Base-by-base conservation (phyloP, 2,797 vertebrate species). In the Eutrigla gurnardus region DNA sequence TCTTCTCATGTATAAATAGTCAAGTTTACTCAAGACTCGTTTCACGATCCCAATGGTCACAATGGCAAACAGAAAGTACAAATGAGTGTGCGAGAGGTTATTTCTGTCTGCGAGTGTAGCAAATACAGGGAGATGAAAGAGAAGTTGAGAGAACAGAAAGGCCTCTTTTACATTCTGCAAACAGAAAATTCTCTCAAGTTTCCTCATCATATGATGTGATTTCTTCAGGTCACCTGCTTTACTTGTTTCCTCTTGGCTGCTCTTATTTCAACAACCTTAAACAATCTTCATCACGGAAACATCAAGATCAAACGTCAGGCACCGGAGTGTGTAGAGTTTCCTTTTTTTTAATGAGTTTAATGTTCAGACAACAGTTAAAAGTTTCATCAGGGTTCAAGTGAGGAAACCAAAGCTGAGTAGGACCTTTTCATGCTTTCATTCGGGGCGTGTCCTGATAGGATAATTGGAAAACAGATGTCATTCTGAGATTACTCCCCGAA, bases 11-110 rank as follows among this genome's bases (percentile, higher is more conserved):
- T 60, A 35, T 40, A 36, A 60, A 78, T 6, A 70, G 13, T 39
- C 3, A 2, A 40, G 64, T 76, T 83, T 66, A 79, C 50, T 65
- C 17, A 25, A 32, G 18, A 55, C 42, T 3, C 11, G 6, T 69
- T 80, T 65, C 63, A 53, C 64, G 72, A 67, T 8, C 65, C 0
- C 4, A 45, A 12, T 0, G 50, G 70, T 33, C 42, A 62, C 73
- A 49, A 58, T 5, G 4, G 63, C 64, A 72, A 68, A 78, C 58
- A 83, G 3, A 13, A 18, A 46, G 61, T 13, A 17, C 40, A 71
- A 43, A 32, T 4, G 1, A 42, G 54, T 40, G 39, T 75, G 42
- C 65, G 9, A 15, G 42, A 36, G 55, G n/a, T 64, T 9, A 10
- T 69, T 68, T 45, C 4, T 46, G 61, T 6, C 17, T 3, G 33